Percentiles rank a stretch among this genome's conserved stretches.
Conservation (phyloP, 2,797 vertebrate species). For the Centroberyx gerrardi region DNA sequence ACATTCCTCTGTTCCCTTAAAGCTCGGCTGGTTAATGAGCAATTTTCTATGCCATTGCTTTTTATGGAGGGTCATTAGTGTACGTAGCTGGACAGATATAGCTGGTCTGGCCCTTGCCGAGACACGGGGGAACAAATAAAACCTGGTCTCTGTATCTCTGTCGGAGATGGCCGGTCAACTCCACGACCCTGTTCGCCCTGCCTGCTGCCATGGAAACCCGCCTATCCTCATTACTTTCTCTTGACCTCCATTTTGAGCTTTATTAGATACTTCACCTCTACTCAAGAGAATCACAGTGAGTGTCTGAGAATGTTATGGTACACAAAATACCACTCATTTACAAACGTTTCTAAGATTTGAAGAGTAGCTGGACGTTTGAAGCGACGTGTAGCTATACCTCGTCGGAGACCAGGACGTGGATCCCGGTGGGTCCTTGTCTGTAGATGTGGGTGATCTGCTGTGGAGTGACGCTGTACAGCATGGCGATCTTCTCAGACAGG, state of each 20-base stretch:
- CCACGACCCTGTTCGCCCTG: background rate
- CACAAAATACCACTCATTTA: background rate
- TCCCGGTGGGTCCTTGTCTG: constrained; percentile 80
- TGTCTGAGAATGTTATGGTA: background rate
- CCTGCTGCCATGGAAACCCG: background rate
- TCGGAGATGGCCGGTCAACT: background rate
- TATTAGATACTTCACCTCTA: background rate
- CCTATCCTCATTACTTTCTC: background rate
- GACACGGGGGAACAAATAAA: background rate
- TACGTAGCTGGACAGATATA: background rate
- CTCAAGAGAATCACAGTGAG: background rate
- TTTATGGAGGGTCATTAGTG: constrained; percentile 23
- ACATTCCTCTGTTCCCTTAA: constrained; percentile 14
- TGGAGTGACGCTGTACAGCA: constrained; percentile 76
- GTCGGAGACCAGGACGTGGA: constrained; percentile 83
- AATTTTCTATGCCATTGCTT: constrained; percentile 20
- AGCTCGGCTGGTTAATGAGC: constrained; percentile 4
- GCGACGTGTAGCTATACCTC: constrained; percentile 69
- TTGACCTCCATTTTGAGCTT: background rate
- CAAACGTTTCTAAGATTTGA: background rate
- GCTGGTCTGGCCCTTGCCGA: background rate
- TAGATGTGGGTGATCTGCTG: constrained; percentile 83
- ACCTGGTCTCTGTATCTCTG: background rate
- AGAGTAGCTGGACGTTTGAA: background rate
- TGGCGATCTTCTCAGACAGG: constrained; percentile 84